Percentiles rank a stretch among this genome's conserved stretches.
These are phyloP conservation scores for Orchesella cincta DNA, from an alignment of 1,140 invertebrate species.

Conservation along the genomic window DNA sequence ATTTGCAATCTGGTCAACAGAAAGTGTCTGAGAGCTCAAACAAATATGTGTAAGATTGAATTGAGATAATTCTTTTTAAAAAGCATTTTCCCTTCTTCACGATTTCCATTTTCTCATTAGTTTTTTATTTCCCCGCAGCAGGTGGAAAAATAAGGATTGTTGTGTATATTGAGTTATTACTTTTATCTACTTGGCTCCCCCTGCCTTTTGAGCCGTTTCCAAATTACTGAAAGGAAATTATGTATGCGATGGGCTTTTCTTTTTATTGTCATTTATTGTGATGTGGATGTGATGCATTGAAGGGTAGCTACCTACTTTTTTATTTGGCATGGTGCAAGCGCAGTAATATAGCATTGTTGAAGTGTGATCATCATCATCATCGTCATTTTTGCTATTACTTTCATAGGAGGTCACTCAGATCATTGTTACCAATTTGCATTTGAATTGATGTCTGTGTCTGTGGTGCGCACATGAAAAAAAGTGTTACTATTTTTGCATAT, in stretches of 20 bases:
- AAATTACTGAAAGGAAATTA: constrained; percentile 16
- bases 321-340: no score
- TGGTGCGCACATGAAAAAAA: no score
- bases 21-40: not conserved
- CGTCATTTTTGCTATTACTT: not conserved
- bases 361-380: not conserved
- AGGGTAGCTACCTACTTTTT: not conserved
- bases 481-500: no score
- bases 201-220: constrained; percentile 9
- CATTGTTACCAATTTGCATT: not conserved
- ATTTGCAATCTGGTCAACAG: constrained; percentile 8
- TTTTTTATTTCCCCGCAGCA: constrained; percentile 3
- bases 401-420: not conserved
- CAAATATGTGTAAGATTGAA: not conserved
- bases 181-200: not conserved
- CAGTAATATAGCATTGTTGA: no score
- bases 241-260: not conserved
- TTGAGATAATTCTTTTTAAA: not conserved
- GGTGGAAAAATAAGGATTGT: not conserved
- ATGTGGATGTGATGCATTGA: not conserved
- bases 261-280: not conserved
- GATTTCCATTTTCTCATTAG: constrained; percentile 14
- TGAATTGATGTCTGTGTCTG: no score
- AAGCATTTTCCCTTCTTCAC: constrained; percentile 10
- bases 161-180: not conserved